These are phyloP conservation scores for Napeogenes inachia DNA, from an alignment of 2,888 invertebrate species.

Conservation along the genomic window DNA sequence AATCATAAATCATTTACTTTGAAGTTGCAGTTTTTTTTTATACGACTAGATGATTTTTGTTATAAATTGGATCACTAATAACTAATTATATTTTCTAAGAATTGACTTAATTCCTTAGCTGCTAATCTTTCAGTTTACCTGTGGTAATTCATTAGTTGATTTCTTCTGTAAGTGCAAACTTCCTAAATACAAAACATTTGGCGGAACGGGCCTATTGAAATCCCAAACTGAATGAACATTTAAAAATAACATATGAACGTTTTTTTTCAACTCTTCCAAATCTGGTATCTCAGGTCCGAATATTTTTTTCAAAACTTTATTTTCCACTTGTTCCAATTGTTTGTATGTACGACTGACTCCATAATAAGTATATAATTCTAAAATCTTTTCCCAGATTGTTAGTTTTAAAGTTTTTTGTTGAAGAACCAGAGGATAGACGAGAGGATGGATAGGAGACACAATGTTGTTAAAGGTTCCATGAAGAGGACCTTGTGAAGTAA, in stretches of 20 bases:
- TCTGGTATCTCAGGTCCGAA: constrained; percentile 25
- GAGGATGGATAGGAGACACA: constrained; percentile 29
- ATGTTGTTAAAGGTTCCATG: constrained; percentile 21
- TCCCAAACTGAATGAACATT: constrained; percentile 55
- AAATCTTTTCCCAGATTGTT: constrained; percentile 32
- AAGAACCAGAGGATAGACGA: constrained; percentile 24
- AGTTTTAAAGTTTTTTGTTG: constrained; percentile 29
- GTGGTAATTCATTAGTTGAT: constrained; percentile 47
- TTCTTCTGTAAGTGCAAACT: constrained; percentile 58
- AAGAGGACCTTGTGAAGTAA: constrained; percentile 39
- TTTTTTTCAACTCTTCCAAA: constrained; percentile 35
- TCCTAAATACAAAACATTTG: constrained; percentile 54
- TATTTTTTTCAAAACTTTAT: constrained; percentile 21
- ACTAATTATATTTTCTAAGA: too few relatives aligned
- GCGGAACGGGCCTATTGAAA: constrained; percentile 51
- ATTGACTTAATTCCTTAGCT: too few relatives aligned
- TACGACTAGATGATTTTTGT: too few relatives aligned
- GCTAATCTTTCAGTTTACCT: constrained; percentile 30
- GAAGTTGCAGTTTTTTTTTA: too few relatives aligned
- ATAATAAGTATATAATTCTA: constrained; percentile 16
- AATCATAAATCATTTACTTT: too few relatives aligned
- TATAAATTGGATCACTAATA: too few relatives aligned
- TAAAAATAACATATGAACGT: constrained; percentile 48
- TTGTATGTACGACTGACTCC: constrained; percentile 8
- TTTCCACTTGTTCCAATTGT: constrained; percentile 15